phyloP scores from a whole-genome alignment of 1,140 invertebrate species.

The Bradysia coprophila region DNA sequence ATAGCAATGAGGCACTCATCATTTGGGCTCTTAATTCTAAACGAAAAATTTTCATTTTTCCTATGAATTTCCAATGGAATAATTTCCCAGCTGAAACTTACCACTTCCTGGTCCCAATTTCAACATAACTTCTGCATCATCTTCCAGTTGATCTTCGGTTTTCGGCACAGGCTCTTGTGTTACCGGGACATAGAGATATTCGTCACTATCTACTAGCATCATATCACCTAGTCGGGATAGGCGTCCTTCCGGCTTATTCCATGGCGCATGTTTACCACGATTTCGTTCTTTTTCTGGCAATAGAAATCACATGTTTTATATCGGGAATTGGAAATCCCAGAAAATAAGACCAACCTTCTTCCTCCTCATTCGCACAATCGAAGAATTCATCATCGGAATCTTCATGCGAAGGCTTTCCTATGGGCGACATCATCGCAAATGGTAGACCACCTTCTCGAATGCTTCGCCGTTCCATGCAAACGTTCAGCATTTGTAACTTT shows the following conservation, averaged over 20 bases:
- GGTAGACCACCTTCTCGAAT: slow-evolving; percentile 28
- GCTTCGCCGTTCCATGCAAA: slow-evolving; percentile 70
- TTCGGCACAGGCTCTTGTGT: slow-evolving; percentile 90
- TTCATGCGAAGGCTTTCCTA: slow-evolving; percentile 15
- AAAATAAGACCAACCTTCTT: slow-evolving; percentile 28
- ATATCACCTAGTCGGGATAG: slow-evolving; percentile 44
- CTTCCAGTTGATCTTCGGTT: slow-evolving; percentile 91
- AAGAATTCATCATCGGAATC: slow-evolving; percentile 69
- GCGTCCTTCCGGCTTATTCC: slow-evolving; percentile 55
- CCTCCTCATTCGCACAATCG: slow-evolving; percentile 51
- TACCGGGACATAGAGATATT: slow-evolving; percentile 67
- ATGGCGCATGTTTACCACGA: slow-evolving; percentile 29
- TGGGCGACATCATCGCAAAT: background rate
- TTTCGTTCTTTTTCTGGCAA: slow-evolving; percentile 8
- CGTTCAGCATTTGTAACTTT: slow-evolving; percentile 92
- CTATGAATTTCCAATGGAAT: background rate
- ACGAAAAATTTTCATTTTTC: background rate
- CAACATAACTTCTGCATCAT: slow-evolving; percentile 78
- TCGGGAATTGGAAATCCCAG: slow-evolving; percentile 1
- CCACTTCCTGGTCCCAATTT: slow-evolving; percentile 70
- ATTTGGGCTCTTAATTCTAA: slow-evolving; percentile 65
- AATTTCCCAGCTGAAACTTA: slow-evolving; percentile 31
- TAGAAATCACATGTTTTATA: too few relatives aligned
- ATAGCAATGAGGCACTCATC: slow-evolving; percentile 87
- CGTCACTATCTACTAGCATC: slow-evolving; percentile 43